Evolutionary conservation across 2,797 vertebrate genomes (phyloP).

Genomic region (Helostoma temminkii): DNA sequence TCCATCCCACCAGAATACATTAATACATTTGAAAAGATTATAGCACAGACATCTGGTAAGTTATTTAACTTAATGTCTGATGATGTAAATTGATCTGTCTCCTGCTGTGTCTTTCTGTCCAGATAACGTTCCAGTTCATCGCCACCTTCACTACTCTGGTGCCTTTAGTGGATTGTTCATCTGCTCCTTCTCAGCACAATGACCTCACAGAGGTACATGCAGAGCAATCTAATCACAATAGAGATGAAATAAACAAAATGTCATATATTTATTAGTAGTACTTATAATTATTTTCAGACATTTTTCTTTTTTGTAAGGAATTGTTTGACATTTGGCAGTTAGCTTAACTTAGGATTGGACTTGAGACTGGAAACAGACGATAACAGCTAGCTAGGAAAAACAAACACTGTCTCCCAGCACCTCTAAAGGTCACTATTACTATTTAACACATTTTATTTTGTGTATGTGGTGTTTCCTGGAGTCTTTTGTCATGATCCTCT

Average conservation of each 20-base stretch:
- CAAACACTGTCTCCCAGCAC: background rate
- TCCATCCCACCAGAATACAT: constrained; percentile 54
- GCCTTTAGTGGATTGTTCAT: constrained; percentile 99
- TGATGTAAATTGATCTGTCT: constrained; percentile 56
- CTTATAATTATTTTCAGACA: background rate
- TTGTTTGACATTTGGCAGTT: background rate
- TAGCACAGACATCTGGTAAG: constrained; percentile 39
- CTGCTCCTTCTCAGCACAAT: constrained; percentile 88
- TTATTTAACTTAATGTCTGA: constrained; percentile 46
- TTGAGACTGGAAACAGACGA: too few relatives aligned
- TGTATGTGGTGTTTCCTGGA: constrained; percentile 1
- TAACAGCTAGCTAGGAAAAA: background rate
- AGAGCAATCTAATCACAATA: background rate
- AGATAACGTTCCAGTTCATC: constrained; percentile 99
- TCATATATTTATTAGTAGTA: too few relatives aligned
- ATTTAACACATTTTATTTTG: constrained; percentile 4
- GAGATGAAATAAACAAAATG: constrained; percentile 23
- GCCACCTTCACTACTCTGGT: constrained; percentile 97
- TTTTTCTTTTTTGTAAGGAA: background rate
- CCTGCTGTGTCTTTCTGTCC: constrained; percentile 46
- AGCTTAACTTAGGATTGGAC: too few relatives aligned
- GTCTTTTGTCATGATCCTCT: background rate
- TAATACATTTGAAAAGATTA: constrained; percentile 43
- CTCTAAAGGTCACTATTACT: background rate
- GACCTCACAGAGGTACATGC: constrained; percentile 91